A percentile compares a stretch with the other conserved stretches of the same genome.
phyloP scores from a whole-genome alignment of 1,140 invertebrate species.

The Heliothis virescens region DNA sequence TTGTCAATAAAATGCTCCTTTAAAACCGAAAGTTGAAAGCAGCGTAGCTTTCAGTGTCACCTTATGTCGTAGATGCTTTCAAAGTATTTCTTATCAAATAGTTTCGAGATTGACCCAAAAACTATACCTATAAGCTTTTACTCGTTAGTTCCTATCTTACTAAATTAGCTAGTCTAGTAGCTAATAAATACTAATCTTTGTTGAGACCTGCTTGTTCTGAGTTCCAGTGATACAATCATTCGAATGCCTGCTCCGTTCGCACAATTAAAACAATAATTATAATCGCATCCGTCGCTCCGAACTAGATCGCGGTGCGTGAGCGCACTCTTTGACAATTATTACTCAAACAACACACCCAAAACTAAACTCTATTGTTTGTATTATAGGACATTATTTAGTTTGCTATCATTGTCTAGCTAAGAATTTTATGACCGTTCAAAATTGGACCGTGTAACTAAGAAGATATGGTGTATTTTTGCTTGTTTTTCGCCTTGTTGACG shows the following conservation, averaged over 20 bases:
- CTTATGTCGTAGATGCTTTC: no score
- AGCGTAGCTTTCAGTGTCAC: no score
- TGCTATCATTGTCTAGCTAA: background rate
- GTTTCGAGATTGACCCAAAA: no score
- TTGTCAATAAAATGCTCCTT: no score
- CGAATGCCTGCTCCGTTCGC: conserved; percentile 18
- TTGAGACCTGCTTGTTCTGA: background rate
- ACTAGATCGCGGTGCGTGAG: conserved; percentile 31
- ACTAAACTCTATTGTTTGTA: background rate
- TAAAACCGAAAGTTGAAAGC: no score
- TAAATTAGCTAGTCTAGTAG: background rate
- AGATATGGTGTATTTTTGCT: background rate
- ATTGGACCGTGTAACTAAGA: background rate
- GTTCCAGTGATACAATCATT: background rate
- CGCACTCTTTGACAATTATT: conserved; percentile 42
- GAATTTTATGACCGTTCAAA: background rate
- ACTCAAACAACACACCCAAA: background rate
- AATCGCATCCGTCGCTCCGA: conserved; percentile 5
- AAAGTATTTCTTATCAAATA: no score
- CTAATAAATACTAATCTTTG: background rate
- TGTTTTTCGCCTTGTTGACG: conserved; percentile 1
- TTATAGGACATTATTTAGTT: background rate
- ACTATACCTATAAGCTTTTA: no score
- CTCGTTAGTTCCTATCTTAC: background rate
- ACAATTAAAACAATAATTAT: conserved; percentile 42